Conservation (phyloP, 1,140 invertebrate species). For the Lepidurus apus region DNA sequence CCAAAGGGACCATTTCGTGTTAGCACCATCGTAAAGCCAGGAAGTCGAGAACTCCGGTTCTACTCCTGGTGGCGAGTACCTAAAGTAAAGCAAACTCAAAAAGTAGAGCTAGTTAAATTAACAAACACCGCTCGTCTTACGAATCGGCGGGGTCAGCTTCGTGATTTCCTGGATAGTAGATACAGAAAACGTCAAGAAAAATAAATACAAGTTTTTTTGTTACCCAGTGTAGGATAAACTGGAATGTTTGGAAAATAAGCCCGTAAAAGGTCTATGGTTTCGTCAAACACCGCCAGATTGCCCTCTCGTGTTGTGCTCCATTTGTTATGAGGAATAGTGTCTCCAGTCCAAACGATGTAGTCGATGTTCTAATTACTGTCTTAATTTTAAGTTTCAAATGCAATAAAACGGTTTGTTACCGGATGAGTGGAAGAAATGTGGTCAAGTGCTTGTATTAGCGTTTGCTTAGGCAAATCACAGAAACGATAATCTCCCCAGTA, state of each 20-base stretch:
- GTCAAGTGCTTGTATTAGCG: slow-evolving; percentile 53
- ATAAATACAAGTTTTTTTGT: neutral
- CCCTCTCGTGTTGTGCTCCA: slow-evolving; percentile 67
- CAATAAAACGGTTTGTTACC: slow-evolving; percentile 43
- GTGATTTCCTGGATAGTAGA: slow-evolving; percentile 63
- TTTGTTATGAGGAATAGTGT: slow-evolving; percentile 73
- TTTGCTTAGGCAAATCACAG: slow-evolving; percentile 66
- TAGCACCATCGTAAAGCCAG: slow-evolving; percentile 63
- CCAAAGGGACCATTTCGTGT: slow-evolving; percentile 59
- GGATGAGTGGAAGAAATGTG: slow-evolving; percentile 46
- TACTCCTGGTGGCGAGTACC: slow-evolving; percentile 45
- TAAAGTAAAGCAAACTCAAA: neutral
- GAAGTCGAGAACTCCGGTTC: slow-evolving; percentile 39
- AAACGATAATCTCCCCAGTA: slow-evolving; percentile 68
- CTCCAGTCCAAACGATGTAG: slow-evolving; percentile 76
- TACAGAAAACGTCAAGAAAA: neutral
- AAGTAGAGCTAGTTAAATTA: neutral
- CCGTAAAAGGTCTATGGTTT: slow-evolving; percentile 55
- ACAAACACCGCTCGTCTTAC: slow-evolving; percentile 48
- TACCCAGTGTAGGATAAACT: slow-evolving; percentile 60
- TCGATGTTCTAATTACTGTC: slow-evolving; percentile 53
- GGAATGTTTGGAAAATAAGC: slow-evolving; percentile 57
- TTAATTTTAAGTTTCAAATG: no score
- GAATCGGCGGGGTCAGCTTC: slow-evolving; percentile 79
- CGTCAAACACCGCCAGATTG: slow-evolving; percentile 57